phyloP scores from a whole-genome alignment of 2,797 vertebrate genomes.

The Oceanodroma leucorhoa region DNA sequence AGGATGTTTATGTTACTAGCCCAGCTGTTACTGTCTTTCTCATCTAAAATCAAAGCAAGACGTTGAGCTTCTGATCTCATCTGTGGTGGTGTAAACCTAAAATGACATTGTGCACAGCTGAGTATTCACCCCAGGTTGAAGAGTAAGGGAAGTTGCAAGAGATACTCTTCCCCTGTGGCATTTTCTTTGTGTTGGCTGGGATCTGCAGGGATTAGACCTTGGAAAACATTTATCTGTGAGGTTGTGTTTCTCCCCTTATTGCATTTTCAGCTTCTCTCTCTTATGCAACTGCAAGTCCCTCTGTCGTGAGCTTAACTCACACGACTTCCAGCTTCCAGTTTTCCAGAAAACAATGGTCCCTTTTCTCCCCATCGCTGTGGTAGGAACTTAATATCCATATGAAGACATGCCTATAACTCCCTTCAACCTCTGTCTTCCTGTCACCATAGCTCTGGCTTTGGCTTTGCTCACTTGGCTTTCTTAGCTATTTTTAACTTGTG shows the following conservation, averaged over 20 bases:
- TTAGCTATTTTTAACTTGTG: background rate
- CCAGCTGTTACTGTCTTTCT: background rate
- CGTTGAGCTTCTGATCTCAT: background rate
- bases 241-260: background rate
- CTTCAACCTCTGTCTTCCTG: background rate
- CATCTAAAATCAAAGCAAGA: background rate
- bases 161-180: background rate
- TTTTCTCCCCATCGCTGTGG: background rate
- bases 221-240: background rate
- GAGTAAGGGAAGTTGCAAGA: background rate
- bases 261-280: background rate
- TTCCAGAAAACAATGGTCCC: background rate
- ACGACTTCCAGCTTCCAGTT: background rate
- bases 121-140: background rate
- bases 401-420: background rate
- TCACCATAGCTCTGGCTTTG: background rate
- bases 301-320: accelerated
- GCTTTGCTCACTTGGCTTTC: background rate
- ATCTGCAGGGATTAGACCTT: background rate
- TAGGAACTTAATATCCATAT: background rate
- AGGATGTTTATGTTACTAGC: background rate
- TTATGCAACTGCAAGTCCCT: background rate
- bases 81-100: background rate
- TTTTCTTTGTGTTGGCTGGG: background rate
- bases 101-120: background rate